Evolutionary conservation across 2,113 vertebrate genomes (phyloP).

Genomic region (Polyodon spathula): DNA sequence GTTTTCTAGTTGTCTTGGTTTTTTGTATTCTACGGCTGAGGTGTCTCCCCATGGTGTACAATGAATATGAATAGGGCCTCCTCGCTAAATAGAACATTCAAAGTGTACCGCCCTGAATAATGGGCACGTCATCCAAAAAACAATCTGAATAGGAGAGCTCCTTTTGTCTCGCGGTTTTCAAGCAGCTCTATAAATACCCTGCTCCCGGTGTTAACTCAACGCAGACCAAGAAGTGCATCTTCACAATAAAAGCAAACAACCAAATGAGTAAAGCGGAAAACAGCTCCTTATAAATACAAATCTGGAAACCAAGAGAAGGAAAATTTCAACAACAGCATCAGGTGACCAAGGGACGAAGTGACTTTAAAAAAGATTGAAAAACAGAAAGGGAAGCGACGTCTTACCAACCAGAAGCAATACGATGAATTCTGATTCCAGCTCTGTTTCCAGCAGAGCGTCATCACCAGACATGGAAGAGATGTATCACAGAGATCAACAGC

Average conservation of each 20-base stretch:
- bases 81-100: constrained; percentile 83
- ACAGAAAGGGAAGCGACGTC: constrained; percentile 54
- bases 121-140: constrained; percentile 84
- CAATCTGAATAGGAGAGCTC: constrained; percentile 83
- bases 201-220: constrained; percentile 62
- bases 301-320: constrained; percentile 18
- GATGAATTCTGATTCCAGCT: constrained; percentile 98
- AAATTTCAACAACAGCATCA: constrained; percentile 33
- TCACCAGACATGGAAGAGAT: constrained; percentile 93
- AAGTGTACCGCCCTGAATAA: constrained; percentile 85
- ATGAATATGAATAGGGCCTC: constrained; percentile 87
- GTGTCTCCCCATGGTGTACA: constrained; percentile 74
- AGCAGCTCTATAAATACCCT: constrained; percentile 84
- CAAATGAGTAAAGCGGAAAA: constrained; percentile 8
- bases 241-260: constrained; percentile 19
- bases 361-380: constrained; percentile 24
- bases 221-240: constrained; percentile 43
- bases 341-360: constrained; percentile 34
- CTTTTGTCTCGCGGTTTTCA: constrained; percentile 78
- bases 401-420: constrained; percentile 62
- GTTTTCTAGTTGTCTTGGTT: constrained; percentile 62
- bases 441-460: constrained; percentile 89
- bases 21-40: constrained; percentile 57
- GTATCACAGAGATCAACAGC: constrained; percentile 78
- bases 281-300: constrained; percentile 2